phyloP scores from a whole-genome alignment of 2,797 vertebrate genomes.

The Gambusia yucatana region DNA sequence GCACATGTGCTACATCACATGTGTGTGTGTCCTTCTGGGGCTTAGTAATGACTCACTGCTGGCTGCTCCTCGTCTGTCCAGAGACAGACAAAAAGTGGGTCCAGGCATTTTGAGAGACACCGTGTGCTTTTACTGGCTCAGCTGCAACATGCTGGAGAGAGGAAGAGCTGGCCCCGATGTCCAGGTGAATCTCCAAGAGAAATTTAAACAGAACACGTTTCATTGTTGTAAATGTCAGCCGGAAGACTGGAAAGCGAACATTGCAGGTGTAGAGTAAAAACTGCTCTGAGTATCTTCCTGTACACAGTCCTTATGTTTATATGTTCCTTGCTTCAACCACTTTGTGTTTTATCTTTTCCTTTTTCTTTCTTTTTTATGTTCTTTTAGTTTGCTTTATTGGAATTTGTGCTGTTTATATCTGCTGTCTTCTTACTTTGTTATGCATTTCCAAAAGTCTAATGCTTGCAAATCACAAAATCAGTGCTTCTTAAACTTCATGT shows the following conservation, averaged over 20 bases:
- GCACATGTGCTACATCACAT: not conserved
- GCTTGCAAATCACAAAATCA: not conserved
- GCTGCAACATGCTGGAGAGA: slow-evolving; percentile 31
- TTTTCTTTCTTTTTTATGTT: not conserved
- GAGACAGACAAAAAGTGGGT: slow-evolving; percentile 52
- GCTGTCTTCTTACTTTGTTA: not conserved
- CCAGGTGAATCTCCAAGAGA: slow-evolving; percentile 19
- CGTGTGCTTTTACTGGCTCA: slow-evolving; percentile 52
- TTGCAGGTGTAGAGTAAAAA: not conserved
- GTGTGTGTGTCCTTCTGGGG: slow-evolving; percentile 21
- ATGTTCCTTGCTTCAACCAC: not conserved
- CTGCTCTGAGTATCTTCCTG: not conserved
- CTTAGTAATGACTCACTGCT: slow-evolving; percentile 53
- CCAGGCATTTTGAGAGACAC: slow-evolving; percentile 42
- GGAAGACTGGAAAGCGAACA: not conserved
- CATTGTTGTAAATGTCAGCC: not conserved
- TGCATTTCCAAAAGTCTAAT: not conserved
- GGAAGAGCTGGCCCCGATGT: slow-evolving; percentile 49
- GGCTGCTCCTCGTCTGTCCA: slow-evolving; percentile 57
- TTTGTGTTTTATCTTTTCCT: not conserved
- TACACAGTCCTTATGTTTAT: not conserved
- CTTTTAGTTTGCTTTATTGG: not conserved
- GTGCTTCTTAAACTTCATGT: not conserved
- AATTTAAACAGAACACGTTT: not conserved
- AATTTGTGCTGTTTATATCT: not conserved